Conservation (phyloP, 1,140 invertebrate genomes). For the Carcinoscorpius rotundicauda region DNA sequence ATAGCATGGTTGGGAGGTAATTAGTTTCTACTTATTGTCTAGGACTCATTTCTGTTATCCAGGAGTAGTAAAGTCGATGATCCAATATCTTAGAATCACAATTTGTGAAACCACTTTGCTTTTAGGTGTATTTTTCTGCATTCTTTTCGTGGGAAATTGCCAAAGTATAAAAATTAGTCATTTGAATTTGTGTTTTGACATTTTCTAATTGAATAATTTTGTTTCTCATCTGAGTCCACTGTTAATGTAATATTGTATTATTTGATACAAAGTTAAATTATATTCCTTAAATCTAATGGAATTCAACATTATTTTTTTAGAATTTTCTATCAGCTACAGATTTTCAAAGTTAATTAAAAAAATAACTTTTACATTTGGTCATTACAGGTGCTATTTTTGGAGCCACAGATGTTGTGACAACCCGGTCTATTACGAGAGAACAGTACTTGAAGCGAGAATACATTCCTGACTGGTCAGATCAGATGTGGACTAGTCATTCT, state of each 20-base stretch:
- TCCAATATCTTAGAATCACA: not conserved
- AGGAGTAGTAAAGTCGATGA: not conserved
- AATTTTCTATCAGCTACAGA: conserved; percentile 12
- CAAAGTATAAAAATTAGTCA: not conserved
- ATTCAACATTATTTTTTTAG: conserved; percentile 24
- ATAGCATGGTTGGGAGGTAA: conserved; percentile 69
- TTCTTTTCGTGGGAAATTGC: not conserved
- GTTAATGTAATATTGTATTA: conserved; percentile 1
- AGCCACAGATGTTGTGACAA: conserved; percentile 59
- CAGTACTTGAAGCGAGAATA: conserved; percentile 50
- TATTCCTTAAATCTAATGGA: conserved; percentile 2
- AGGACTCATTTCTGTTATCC: not conserved
- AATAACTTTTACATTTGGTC: conserved; percentile 16
- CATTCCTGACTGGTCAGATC: conserved; percentile 68
- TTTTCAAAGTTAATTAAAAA: not conserved
- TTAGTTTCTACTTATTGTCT: conserved; percentile 5
- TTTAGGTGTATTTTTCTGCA: not conserved
- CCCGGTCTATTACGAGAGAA: conserved; percentile 59
- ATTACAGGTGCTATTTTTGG: conserved; percentile 62
- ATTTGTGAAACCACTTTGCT: not conserved
- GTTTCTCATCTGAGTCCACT: conserved; percentile 1
- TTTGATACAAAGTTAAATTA: not conserved
- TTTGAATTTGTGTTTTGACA: not conserved
- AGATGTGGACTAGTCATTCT: conserved; percentile 9
- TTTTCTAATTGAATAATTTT: not conserved